Evolutionary conservation across 92 coral and sea anemone genomes (phyloP).

Genomic region (Heteractis magnifica): DNA sequence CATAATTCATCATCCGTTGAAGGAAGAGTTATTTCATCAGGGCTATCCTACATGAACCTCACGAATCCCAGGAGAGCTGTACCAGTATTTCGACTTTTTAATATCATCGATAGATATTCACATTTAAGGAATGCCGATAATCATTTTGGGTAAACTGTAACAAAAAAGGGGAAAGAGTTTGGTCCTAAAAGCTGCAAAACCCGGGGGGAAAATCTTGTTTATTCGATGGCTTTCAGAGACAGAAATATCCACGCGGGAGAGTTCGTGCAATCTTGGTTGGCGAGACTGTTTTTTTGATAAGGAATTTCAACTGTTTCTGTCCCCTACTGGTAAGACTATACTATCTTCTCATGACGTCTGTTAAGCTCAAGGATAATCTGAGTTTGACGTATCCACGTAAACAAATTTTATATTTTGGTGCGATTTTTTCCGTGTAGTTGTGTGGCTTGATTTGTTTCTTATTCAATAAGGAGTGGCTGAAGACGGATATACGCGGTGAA

Average conservation of each 20-base stretch:
- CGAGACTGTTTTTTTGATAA: neutral
- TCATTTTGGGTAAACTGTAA: too few species aligned
- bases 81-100: too few species aligned
- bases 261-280: too few species aligned
- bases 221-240: too few species aligned
- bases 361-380: neutral
- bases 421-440: neutral
- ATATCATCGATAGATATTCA: too few species aligned
- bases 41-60: too few species aligned
- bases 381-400: neutral
- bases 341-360: neutral
- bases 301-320: neutral
- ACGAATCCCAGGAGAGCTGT: too few species aligned
- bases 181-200: too few species aligned
- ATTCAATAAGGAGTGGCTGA: constrained; percentile 5
- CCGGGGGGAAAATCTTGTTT: too few species aligned
- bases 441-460: neutral
- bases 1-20: neutral
- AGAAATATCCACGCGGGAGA: too few species aligned
- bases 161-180: too few species aligned
- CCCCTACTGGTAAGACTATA: neutral
- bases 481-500: constrained; percentile 12
- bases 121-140: too few species aligned
- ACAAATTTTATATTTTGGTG: neutral
- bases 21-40: neutral